Evolutionary conservation across 2,113 vertebrate species (phyloP), one percentile per base, ranked within the genome.

Genomic region (Emydura subglobosa): DNA sequence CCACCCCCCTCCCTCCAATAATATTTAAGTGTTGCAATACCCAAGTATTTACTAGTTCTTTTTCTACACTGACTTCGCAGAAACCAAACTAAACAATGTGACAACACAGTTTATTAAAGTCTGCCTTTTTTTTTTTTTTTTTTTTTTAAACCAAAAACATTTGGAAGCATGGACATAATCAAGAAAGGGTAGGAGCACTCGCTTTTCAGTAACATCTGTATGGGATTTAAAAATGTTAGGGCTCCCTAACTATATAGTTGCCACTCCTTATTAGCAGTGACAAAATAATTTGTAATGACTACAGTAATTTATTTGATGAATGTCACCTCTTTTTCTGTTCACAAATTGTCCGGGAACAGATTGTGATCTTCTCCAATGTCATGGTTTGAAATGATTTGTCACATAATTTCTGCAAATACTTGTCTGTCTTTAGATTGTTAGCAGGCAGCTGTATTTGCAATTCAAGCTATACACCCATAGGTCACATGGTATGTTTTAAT

Each of bases 381-480:
- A 49, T 44, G 53, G 11, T 39, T 92, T 86, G 86, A 91, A 72
- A 78, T 0, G 0, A 88, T 80, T 87, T 88, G 39, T 86, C 74
- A 92, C 86, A 49, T 84, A 93, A 68, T 68, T 4, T 7, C 72
- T 29, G 50, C 91, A 91, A 91, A 92, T 16, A 10, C 10, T 81
- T 88, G 57, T 31, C 65, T 89, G 39, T 27, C 9, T 91, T 89
- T 78, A 80, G 8, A 86, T 7, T 83, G 2, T 49, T 51, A 76
- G 11, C 53, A 86, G 93, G 57, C 14, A 93, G 17, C 31, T 85
- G 65, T 72, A 72, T 72, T 39, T 72, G 17, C 34, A 72, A 39
- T 72, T 72, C 19, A 72, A 39, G 19, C 65, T 39, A 72, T n/a
- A 39, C 19, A 29, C 57, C 21, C n/a, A 68, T 0, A 42, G 49